These are phyloP conservation scores for Distichodus sexfasciatus DNA, from an alignment of 2,797 vertebrate genomes.

Conservation along the genomic window DNA sequence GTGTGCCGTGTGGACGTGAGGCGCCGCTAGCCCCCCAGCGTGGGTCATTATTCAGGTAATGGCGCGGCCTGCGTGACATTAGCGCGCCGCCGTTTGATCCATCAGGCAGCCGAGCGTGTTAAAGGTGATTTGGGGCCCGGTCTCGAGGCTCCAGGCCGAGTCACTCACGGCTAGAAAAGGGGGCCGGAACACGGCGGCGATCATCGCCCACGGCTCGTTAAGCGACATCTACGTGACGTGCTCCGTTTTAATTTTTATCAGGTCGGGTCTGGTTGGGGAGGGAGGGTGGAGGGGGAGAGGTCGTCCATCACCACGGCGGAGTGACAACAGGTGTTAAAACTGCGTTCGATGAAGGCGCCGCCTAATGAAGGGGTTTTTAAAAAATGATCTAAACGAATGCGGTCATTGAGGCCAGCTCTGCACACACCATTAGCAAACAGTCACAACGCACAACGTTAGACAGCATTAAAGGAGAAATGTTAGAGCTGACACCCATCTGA, in stretches of 20 bases:
- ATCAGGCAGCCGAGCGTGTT: constrained; percentile 68
- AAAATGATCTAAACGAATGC: too few species aligned
- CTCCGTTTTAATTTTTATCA: constrained; percentile 58
- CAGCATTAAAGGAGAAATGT: too few species aligned
- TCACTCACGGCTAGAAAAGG: constrained; percentile 45
- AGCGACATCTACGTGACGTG: constrained; percentile 70
- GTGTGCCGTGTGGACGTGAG: constrained; percentile 50
- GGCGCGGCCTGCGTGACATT: constrained; percentile 68
- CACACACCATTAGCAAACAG: too few species aligned
- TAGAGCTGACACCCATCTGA: too few species aligned
- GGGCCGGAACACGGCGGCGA: constrained; percentile 59
- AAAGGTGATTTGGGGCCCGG: constrained; percentile 4
- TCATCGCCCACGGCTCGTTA: constrained; percentile 73
- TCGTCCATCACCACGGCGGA: constrained; percentile 62
- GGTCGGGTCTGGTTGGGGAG: too few species aligned
- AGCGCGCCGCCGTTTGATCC: constrained; percentile 58
- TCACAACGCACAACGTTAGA: too few species aligned
- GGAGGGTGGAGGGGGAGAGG: constrained; percentile 56
- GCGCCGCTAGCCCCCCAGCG: constrained; percentile 24
- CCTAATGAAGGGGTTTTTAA: too few species aligned
- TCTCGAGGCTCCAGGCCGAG: background rate
- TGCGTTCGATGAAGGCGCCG: too few species aligned
- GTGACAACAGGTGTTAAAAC: constrained; percentile 70
- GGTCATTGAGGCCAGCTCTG: too few species aligned
- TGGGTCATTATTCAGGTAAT: constrained; percentile 76